Conservation (phyloP, 2,797 vertebrate species). For the Sternarchorhynchus goeldii region DNA sequence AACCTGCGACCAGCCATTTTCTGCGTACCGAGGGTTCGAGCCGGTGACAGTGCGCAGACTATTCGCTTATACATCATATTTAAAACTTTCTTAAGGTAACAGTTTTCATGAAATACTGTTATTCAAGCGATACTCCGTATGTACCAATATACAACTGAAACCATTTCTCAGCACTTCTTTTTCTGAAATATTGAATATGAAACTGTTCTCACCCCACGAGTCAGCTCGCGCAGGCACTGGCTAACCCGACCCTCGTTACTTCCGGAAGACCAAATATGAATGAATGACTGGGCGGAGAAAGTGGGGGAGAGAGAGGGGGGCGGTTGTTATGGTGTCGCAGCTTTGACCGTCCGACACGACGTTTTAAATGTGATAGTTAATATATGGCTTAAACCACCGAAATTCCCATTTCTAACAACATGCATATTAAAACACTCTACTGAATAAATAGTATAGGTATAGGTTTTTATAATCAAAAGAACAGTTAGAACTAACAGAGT, state of each 20-base stretch:
- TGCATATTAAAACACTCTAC: too few species aligned
- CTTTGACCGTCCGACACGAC: conserved; percentile 78
- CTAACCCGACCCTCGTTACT: conserved; percentile 82
- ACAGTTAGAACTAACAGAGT: too few species aligned
- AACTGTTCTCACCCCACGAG: conserved; percentile 77
- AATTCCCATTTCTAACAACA: too few species aligned
- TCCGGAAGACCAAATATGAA: conserved; percentile 88
- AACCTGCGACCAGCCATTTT: conserved; percentile 85
- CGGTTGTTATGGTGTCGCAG: conserved; percentile 77
- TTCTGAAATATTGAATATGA: conserved; percentile 73
- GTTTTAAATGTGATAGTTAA: conserved; percentile 67
- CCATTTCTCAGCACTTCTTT: conserved; percentile 55
- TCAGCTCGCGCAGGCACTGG: conserved; percentile 77
- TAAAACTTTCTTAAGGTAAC: conserved; percentile 69
- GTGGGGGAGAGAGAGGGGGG: conserved; percentile 71
- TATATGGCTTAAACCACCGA: conserved; percentile 52
- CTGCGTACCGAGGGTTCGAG: conserved; percentile 80
- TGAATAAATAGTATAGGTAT: too few species aligned
- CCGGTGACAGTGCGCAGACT: conserved; percentile 62
- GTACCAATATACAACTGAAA: neutral
- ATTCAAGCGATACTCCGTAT: neutral
- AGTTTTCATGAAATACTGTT: conserved; percentile 38
- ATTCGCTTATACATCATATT: conserved; percentile 45
- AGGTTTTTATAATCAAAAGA: too few species aligned
- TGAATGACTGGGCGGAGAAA: conserved; percentile 80